Percentiles rank a stretch among this genome's conserved stretches.
Conservation (phyloP, 2,888 invertebrate genomes). For the Tetheella fluctuosa region DNA sequence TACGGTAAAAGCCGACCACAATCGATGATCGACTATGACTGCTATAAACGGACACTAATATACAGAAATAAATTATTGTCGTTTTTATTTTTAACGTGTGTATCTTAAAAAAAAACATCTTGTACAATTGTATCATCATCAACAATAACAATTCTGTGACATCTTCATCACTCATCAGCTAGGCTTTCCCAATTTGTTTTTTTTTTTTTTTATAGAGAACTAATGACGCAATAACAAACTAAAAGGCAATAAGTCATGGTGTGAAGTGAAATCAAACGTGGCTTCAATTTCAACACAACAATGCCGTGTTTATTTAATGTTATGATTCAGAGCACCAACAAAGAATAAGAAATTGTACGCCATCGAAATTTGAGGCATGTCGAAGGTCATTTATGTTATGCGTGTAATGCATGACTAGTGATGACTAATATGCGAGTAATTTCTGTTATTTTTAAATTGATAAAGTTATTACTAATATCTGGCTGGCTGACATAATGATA, state of each 20-base stretch:
- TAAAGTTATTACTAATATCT: not conserved
- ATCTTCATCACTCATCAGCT: not conserved
- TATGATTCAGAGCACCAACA: not conserved
- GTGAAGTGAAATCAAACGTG: slow-evolving; percentile 7
- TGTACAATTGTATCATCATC: not conserved
- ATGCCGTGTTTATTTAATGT: not conserved
- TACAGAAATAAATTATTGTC: not conserved
- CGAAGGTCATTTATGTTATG: not conserved
- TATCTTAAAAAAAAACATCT: too few relatives aligned
- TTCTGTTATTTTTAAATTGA: not conserved
- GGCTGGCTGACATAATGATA: not conserved
- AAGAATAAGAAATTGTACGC: not conserved
- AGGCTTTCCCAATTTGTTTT: not conserved
- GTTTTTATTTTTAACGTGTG: not conserved
- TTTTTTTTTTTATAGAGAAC: not conserved
- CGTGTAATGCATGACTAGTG: not conserved
- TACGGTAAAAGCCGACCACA: slow-evolving; percentile 3
- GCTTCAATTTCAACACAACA: not conserved
- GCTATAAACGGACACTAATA: not conserved
- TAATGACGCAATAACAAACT: not conserved
- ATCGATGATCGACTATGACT: not conserved
- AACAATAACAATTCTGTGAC: not conserved
- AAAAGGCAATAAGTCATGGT: not conserved
- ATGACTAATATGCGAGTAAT: not conserved
- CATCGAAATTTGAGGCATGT: not conserved